phyloP scores from a whole-genome alignment of 2,113 vertebrate genomes.

The Ondatra zibethicus region DNA sequence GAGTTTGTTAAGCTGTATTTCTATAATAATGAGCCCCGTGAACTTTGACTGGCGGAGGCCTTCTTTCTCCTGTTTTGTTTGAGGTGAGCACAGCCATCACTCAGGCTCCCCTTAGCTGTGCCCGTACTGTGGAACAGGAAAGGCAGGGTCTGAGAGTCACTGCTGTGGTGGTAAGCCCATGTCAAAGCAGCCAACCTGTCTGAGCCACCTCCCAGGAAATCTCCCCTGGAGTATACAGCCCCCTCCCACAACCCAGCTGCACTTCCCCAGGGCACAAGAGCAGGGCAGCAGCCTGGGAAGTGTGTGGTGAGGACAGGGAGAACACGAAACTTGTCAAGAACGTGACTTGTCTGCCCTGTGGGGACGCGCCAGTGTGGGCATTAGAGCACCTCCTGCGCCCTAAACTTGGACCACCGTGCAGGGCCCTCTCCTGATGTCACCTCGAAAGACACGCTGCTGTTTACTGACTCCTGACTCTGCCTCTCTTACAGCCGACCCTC shows the following conservation, averaged over 20 bases:
- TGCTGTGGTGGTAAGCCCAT: neutral
- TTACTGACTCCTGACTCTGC: slow-evolving; percentile 70
- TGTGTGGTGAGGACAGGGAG: neutral
- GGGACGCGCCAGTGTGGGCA: neutral
- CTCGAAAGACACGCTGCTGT: neutral
- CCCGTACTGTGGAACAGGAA: neutral
- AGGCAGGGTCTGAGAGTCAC: neutral
- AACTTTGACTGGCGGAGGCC: neutral
- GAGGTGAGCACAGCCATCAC: neutral
- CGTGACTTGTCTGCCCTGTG: neutral
- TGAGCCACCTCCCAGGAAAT: neutral
- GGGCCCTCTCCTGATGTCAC: neutral
- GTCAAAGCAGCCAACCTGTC: neutral
- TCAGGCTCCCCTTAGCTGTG: neutral
- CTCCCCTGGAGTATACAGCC: neutral
- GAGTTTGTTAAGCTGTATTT: neutral
- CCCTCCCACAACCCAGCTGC: neutral
- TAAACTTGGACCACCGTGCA: neutral
- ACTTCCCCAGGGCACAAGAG: neutral
- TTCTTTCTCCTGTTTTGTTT: neutral
- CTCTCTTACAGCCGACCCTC: slow-evolving; percentile 94
- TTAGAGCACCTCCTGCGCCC: neutral
- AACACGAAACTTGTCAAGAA: neutral
- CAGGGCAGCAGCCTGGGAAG: neutral
- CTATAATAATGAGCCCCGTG: neutral